Evolutionary conservation across 2,888 invertebrate genomes (phyloP).

Genomic region (Drosophila borealis): DNA sequence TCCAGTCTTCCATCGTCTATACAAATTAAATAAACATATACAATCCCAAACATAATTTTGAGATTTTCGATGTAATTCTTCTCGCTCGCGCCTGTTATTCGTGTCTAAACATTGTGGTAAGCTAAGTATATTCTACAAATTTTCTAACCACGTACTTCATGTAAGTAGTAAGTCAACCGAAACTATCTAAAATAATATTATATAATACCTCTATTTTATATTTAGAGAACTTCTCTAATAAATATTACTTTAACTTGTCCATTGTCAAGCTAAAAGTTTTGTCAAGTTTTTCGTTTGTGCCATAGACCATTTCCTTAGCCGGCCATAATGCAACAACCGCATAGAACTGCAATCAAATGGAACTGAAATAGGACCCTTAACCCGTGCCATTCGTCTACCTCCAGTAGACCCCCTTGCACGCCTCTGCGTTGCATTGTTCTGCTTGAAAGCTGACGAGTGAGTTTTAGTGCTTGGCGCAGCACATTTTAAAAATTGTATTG

Average conservation of each 20-base stretch:
- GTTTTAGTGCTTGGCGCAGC: slow-evolving; percentile 63
- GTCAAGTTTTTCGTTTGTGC: background rate
- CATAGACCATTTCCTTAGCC: slow-evolving; percentile 36
- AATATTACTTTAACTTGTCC: slow-evolving; percentile 26
- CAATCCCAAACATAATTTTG: background rate
- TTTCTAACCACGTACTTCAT: slow-evolving; percentile 5
- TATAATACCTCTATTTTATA: background rate
- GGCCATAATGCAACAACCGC: slow-evolving; percentile 49
- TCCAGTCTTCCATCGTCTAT: slow-evolving; percentile 71
- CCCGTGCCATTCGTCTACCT: background rate
- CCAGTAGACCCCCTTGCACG: background rate
- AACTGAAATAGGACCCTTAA: slow-evolving; percentile 52
- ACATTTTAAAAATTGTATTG: slow-evolving; percentile 69
- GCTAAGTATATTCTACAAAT: slow-evolving; percentile 24
- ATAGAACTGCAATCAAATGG: slow-evolving; percentile 69
- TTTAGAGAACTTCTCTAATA: background rate
- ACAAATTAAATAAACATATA: background rate
- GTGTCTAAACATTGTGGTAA: slow-evolving; percentile 65
- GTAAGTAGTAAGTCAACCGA: slow-evolving; percentile 36
- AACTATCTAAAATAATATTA: slow-evolving; percentile 2
- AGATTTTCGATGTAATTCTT: slow-evolving; percentile 75
- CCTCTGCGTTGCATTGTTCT: slow-evolving; percentile 25
- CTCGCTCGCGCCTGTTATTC: slow-evolving; percentile 76
- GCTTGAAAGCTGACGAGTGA: slow-evolving; percentile 38
- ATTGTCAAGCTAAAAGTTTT: slow-evolving; percentile 48